Conservation (phyloP, 1,140 invertebrate species). For the Theocolax elegans region DNA sequence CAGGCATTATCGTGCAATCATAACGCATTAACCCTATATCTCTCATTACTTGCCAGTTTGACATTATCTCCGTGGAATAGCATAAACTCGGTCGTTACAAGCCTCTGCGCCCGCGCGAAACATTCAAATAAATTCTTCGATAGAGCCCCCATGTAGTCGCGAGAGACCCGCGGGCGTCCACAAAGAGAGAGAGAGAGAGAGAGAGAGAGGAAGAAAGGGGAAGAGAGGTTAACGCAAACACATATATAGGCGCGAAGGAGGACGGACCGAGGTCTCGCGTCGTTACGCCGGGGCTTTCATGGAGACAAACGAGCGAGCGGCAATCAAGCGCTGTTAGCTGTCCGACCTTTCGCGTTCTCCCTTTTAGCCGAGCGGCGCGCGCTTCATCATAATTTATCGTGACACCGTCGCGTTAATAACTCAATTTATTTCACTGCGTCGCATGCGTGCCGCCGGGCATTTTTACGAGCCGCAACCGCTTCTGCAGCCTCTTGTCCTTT, state of each 20-base stretch:
- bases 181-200: not conserved
- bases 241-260: not conserved
- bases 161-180: not conserved
- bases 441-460: constrained; percentile 52
- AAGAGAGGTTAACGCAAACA: not conserved
- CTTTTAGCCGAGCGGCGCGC: constrained; percentile 60
- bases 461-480: constrained; percentile 38
- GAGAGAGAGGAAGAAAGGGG: not conserved
- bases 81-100: constrained; percentile 37
- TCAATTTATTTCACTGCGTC: constrained; percentile 68
- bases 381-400: constrained; percentile 69
- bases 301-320: constrained; percentile 68
- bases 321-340: constrained; percentile 66
- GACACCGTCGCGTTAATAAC: constrained; percentile 68
- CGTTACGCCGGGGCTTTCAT: constrained; percentile 50
- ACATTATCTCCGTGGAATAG: constrained; percentile 27
- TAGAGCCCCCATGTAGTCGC: constrained; percentile 14
- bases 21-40: not conserved
- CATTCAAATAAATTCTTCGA: constrained; percentile 41
- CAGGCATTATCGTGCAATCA: too few species aligned
- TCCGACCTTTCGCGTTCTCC: constrained; percentile 65
- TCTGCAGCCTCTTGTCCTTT: not conserved
- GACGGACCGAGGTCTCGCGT: too few species aligned
- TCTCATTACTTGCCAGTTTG: constrained; percentile 18
- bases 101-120: constrained; percentile 9